Evolutionary conservation across 2,113 vertebrate genomes (phyloP).

Genomic region (Myotis yumanensis): DNA sequence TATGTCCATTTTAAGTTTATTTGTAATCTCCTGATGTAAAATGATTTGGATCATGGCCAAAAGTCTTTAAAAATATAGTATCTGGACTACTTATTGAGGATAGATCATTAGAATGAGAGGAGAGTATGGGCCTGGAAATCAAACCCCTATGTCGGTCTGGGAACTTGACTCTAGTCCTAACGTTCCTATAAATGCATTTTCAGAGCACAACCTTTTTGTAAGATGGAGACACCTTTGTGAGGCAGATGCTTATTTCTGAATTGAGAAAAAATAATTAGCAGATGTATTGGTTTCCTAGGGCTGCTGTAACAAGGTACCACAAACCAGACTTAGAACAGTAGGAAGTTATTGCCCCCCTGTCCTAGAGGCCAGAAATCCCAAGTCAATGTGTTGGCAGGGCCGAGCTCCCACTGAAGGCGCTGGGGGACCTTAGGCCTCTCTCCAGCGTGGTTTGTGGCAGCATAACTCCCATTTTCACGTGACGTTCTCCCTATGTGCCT

Average conservation of each 20-base stretch:
- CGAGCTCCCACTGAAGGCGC: neutral
- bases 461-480: accelerated
- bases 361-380: neutral
- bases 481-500: accelerated
- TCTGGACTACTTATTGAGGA: neutral
- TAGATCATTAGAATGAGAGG: neutral
- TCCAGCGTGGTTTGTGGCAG: neutral
- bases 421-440: neutral
- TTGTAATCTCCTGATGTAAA: neutral
- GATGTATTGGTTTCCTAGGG: neutral
- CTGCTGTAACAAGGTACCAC: neutral
- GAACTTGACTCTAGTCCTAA: neutral
- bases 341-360: neutral
- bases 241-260: neutral
- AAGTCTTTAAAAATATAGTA: neutral
- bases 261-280: neutral
- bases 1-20: neutral
- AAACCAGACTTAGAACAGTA: neutral
- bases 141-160: neutral
- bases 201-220: neutral
- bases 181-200: neutral
- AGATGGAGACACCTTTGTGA: neutral
- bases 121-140: neutral
- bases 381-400: neutral
- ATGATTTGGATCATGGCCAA: neutral